Base-by-base conservation (phyloP, 2,888 invertebrate genomes). In the Caenorhabditis auriculariae region DNA sequence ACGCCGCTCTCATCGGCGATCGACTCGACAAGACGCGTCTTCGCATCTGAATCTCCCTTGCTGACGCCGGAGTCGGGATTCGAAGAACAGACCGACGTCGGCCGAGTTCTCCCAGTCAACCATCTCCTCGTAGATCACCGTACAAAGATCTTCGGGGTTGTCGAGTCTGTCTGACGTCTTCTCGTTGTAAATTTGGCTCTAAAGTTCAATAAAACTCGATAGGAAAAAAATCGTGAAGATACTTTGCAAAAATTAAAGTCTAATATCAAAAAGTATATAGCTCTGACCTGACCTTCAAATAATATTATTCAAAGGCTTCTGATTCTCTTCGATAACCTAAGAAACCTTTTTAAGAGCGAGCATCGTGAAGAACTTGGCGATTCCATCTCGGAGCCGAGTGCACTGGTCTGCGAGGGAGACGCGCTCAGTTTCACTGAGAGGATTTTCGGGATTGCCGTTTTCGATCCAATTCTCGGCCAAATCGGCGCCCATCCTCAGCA, bases 61-160 rank as follows among this genome's bases (percentile, higher is more conserved):
- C 26, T 15, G 12, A 9, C 7, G 15, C 21, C 21, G 1, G 15
- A 24, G 17, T 19, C 19, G n/a, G n/a, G 9, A 47, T 2, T 23
- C 7, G 15, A 21, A n/a, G 9, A 28, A 39, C 47, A 4, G 26
- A 65, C 67, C 55, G n/a, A 67, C 70, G 28, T 67, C 66, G 9
- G 32, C 35, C n/a, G 44, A 23, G 24, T 68, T 52, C 4, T 37
- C 55, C 75, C 75, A 75, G n/a, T 70, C 59, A 15, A 69, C 43
- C 43, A 54, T 51, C 17, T 66, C 61, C 21, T 58, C 55, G 53
- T 72, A 74, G 32, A 75, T 62, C 21, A 60, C 42, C 9, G 56
- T 26, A 32, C 74, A 68, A 28, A 75, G 59, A 32, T 69, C 65
- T 3, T 48, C 51, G 2, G 65, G 64, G 23, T 65, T 60, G 23